Evolutionary conservation across 2,113 vertebrate species (phyloP).

Genomic region (Clinocottus analis): DNA sequence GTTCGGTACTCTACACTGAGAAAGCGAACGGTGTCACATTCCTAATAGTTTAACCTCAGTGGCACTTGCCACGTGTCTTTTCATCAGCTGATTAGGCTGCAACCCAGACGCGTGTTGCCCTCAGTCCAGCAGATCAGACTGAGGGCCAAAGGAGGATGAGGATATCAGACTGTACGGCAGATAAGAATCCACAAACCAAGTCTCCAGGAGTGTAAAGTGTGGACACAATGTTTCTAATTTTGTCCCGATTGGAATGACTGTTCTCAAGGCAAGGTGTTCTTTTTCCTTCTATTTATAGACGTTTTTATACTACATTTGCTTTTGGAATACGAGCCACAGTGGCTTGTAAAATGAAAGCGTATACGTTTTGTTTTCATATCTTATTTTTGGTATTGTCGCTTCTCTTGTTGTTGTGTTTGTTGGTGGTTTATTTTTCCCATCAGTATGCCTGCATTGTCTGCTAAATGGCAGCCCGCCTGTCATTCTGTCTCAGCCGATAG

Average conservation of each 20-base stretch:
- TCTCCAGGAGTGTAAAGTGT: neutral
- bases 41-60: slow-evolving; percentile 24
- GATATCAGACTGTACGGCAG: slow-evolving; percentile 10
- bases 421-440: slow-evolving; percentile 11
- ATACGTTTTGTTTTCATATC: neutral
- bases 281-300: neutral
- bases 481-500: slow-evolving; percentile 29
- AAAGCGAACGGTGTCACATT: neutral
- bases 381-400: neutral
- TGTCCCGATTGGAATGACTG: neutral
- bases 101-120: slow-evolving; percentile 19
- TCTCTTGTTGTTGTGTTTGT: slow-evolving; percentile 12
- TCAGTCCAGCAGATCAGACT: slow-evolving; percentile 37
- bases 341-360: neutral
- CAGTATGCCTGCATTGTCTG: slow-evolving; percentile 12
- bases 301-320: neutral
- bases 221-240: slow-evolving; percentile 1
- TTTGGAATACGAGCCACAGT: neutral
- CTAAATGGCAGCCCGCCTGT: slow-evolving; percentile 26
- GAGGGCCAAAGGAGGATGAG: slow-evolving; percentile 25
- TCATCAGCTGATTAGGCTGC: slow-evolving; percentile 45
- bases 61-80: slow-evolving; percentile 22
- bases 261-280: slow-evolving; percentile 5
- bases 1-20: neutral
- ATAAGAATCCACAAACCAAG: slow-evolving; percentile 9